Evolutionary conservation across 2,113 vertebrate genomes (phyloP).

Genomic region (Ammodytes marinus): DNA sequence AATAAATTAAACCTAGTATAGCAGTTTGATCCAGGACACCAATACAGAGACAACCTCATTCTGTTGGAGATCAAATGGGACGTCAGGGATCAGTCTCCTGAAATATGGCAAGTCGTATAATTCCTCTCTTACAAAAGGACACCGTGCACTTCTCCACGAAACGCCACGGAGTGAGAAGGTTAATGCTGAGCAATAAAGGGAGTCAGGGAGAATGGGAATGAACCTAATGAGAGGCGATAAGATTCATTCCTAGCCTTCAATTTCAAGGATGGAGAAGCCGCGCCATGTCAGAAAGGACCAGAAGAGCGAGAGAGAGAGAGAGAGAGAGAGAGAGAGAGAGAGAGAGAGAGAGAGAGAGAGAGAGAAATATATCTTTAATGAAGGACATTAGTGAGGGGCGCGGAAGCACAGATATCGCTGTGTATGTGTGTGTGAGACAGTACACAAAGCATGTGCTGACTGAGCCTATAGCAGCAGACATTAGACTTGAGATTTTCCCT

Average conservation of each 20-base stretch:
- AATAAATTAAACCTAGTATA: conserved; percentile 27
- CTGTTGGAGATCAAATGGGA: conserved; percentile 69
- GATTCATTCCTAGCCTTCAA: conserved; percentile 81
- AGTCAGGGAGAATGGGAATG: conserved; percentile 73
- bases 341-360: conserved; percentile 63
- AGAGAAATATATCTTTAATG: conserved; percentile 69
- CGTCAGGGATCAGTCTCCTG: conserved; percentile 71
- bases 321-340: conserved; percentile 58
- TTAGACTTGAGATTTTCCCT: conserved; percentile 23
- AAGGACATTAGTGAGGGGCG: conserved; percentile 70
- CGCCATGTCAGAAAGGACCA: conserved; percentile 61
- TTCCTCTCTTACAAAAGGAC: conserved; percentile 65
- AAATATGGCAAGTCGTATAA: conserved; percentile 68
- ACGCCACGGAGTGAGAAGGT: conserved; percentile 78
- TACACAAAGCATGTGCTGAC: conserved; percentile 58
- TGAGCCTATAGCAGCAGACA: conserved; percentile 19
- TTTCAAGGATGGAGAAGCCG: conserved; percentile 80
- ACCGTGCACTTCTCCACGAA: conserved; percentile 41
- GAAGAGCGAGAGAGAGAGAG: conserved; percentile 54
- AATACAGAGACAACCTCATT: conserved; percentile 51
- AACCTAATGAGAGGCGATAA: conserved; percentile 85
- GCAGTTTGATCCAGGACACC: conserved; percentile 33
- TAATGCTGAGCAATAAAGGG: conserved; percentile 77
- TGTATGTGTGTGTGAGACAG: conserved; percentile 48
- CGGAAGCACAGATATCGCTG: conserved; percentile 50